phyloP scores from a whole-genome alignment of 2,888 invertebrate species.

The Mythimna pallens region DNA sequence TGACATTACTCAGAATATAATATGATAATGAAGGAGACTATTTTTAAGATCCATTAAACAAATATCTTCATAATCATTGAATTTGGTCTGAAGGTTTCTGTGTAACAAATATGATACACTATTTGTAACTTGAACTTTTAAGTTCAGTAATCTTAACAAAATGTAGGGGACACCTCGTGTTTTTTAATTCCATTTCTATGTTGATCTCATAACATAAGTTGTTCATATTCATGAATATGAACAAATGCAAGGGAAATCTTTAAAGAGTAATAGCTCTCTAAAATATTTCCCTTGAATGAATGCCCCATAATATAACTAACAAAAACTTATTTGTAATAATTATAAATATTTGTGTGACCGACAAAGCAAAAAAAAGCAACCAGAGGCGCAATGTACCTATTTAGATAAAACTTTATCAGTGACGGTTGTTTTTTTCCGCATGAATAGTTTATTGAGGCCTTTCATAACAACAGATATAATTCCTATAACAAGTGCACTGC shows the following conservation, averaged over 20 bases:
- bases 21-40: not conserved
- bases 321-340: conserved; percentile 2
- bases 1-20: not conserved
- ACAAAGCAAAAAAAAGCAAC: conserved; percentile 34
- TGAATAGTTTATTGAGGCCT: conserved; percentile 31
- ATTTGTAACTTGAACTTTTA: not conserved
- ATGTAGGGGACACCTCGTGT: not conserved
- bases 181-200: not conserved
- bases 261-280: too few relatives aligned
- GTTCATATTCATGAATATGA: not conserved
- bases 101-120: not conserved
- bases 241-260: too few relatives aligned
- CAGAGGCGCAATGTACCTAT: conserved; percentile 35
- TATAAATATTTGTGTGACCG: conserved; percentile 8
- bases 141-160: not conserved
- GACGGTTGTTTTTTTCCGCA: conserved; percentile 47
- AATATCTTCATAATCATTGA: not conserved
- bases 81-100: not conserved
- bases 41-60: not conserved
- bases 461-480: conserved; percentile 20
- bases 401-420: conserved; percentile 60
- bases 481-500: conserved; percentile 10
- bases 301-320: not conserved
- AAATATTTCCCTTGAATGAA: not conserved
- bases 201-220: not conserved